Base-by-base conservation (phyloP, 2,797 vertebrate genomes). In the Lepidocolaptes lacrymiger region DNA sequence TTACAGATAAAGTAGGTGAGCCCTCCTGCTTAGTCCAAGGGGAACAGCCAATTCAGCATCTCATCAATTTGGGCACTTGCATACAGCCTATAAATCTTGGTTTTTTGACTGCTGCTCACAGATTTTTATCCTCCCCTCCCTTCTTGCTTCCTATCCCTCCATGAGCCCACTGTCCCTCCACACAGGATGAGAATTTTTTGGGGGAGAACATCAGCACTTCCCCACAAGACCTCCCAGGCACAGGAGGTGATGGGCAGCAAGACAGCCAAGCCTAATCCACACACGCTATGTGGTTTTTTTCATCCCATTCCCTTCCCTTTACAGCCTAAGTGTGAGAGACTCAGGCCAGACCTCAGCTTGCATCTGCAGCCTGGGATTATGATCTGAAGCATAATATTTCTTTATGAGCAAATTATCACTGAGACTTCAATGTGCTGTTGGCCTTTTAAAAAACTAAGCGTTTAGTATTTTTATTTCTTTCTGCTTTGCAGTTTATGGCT, bases 391-490 rank as follows among this genome's bases (percentile, higher is more conserved):
- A 69, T 93, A 93, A 86, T 87, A 93, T 95, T 96, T 95, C 88
- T 95, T 96, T 94, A 94, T 87, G 80, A 95, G 92, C 80, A 95
- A 95, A 94, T 96, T 96, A 95, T 93, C 90, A 59, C 94, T 2
- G 2, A 82, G 92, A 94, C 88, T 93, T 94, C 94, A 95, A 91
- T 91, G 92, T 0, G 2, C 90, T 87, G n/a, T 61, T 91, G 85
- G 88, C 90, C 91, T 95, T 95, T 95, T 79, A 92, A 93, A 91
- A 96, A 90, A 51, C 43, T 41, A 86, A 91, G 93, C 81, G 95
- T 73, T 95, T 92, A 95, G 94, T 93, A 93, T 95, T 92, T 97
- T 96, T 94, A 87, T 94, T 95, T 89, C 91, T 95, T 79, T 95
- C 90, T 95, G 67, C 84, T 95, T 93, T 85, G 72, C 80, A 49